These are phyloP conservation scores for Actenoides hombroni DNA, from an alignment of 2,113 vertebrate genomes.

Conservation along the genomic window DNA sequence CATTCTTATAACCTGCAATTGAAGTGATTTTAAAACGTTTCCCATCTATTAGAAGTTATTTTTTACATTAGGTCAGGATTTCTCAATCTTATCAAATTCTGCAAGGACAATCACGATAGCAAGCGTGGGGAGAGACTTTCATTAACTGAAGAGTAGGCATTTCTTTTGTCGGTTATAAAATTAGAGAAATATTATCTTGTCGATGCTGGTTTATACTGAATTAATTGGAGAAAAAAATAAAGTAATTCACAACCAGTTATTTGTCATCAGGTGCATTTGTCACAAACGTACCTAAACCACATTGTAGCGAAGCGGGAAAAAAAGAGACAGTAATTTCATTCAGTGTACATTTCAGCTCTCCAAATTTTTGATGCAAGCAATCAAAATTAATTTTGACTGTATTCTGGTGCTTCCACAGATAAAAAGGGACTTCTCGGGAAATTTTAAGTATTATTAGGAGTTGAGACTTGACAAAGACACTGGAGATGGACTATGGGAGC, in stretches of 20 bases:
- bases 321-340: neutral
- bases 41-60: neutral
- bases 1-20: neutral
- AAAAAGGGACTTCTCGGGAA: neutral
- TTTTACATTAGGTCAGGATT: constrained; percentile 10
- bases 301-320: neutral
- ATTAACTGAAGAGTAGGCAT: neutral
- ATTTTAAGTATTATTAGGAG: neutral
- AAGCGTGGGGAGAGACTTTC: neutral
- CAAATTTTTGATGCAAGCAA: neutral
- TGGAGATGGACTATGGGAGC: fast-evolving
- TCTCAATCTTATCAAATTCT: neutral
- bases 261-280: neutral
- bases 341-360: neutral
- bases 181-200: neutral
- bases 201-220: neutral
- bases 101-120: neutral
- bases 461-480: neutral
- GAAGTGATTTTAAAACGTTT: constrained; percentile 25
- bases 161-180: neutral
- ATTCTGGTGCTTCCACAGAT: neutral
- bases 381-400: neutral
- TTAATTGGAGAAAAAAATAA: neutral
- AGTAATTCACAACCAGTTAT: neutral
- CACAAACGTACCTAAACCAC: neutral